Evolutionary conservation across 2,113 vertebrate genomes (phyloP).

Genomic region (Motacilla alba): DNA sequence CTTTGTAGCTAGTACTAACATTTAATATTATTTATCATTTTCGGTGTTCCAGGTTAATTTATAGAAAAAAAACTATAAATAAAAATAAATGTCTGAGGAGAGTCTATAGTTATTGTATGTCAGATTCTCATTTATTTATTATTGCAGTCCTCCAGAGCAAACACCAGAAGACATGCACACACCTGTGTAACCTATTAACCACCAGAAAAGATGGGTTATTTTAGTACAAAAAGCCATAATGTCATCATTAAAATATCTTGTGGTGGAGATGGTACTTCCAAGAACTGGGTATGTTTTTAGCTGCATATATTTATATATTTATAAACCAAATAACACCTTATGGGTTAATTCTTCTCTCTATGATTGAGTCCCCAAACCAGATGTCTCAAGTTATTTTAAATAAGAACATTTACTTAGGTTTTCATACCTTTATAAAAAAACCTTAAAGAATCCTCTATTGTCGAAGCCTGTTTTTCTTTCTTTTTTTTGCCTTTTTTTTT

Average conservation of each 20-base stretch:
- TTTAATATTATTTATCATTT: background rate
- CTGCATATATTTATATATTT: background rate
- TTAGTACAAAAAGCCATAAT: background rate
- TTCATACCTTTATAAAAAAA: background rate
- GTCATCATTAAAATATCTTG: background rate
- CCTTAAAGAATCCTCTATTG: fast-evolving
- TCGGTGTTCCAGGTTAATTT: background rate
- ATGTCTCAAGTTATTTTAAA: background rate
- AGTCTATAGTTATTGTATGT: background rate
- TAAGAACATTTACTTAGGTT: background rate
- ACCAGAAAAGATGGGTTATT: background rate
- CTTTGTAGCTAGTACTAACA: background rate
- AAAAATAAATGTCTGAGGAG: background rate
- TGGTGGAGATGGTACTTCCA: background rate
- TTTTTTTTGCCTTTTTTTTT: background rate
- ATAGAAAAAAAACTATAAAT: background rate
- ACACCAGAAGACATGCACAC: background rate
- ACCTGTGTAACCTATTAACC: background rate
- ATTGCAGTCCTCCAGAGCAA: background rate
- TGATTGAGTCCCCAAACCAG: background rate
- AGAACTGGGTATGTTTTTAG: background rate
- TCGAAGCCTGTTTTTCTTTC: background rate
- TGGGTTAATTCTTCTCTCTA: background rate
- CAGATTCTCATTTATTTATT: background rate
- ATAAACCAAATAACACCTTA: background rate